These are phyloP conservation scores for Microplitis mediator DNA, from an alignment of 1,140 invertebrate species.

Conservation along the genomic window DNA sequence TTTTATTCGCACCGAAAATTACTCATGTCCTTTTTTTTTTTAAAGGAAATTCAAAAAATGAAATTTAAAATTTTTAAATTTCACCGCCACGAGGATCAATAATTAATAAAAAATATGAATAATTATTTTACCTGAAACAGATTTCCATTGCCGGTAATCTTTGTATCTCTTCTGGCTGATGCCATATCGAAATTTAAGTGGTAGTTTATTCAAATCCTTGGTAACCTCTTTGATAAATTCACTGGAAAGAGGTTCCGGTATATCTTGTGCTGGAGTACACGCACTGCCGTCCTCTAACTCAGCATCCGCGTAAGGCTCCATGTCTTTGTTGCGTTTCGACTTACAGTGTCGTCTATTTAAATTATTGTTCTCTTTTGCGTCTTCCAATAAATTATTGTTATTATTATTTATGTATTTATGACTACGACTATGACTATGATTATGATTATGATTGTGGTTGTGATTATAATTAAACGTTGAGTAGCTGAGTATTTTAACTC, in stretches of 20 bases:
- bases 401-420: not conserved
- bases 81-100: too few species aligned
- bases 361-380: not conserved
- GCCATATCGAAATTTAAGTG: slow-evolving; percentile 6
- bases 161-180: slow-evolving; percentile 47
- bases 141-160: slow-evolving; percentile 50
- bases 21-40: not conserved
- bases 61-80: not conserved
- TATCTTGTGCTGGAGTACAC: not conserved
- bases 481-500: too few species aligned
- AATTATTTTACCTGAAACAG: slow-evolving; percentile 37
- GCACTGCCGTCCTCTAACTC: too few species aligned
- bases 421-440: not conserved
- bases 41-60: slow-evolving; percentile 1
- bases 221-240: not conserved
- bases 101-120: not conserved
- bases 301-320: too few species aligned
- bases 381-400: too few species aligned
- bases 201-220: slow-evolving; percentile 16
- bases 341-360: not conserved
- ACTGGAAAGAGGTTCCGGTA: not conserved
- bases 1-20: too few species aligned
- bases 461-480: not conserved
- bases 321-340: too few species aligned
- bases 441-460: not conserved